These are phyloP conservation scores for Pseudochaenichthys georgianus DNA, from an alignment of 2,797 vertebrate species.

Conservation along the genomic window DNA sequence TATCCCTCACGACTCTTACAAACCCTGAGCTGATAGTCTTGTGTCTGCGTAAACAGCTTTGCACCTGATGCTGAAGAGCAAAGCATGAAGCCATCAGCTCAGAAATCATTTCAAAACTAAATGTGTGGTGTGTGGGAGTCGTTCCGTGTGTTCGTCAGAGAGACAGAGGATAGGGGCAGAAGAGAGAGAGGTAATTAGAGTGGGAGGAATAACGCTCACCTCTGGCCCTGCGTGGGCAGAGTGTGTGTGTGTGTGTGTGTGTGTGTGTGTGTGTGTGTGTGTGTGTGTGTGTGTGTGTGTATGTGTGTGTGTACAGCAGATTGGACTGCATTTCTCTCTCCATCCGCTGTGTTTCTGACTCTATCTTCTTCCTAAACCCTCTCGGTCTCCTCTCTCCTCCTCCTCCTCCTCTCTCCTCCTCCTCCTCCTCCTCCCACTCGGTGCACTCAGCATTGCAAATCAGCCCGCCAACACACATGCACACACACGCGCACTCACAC, in stretches of 20 bases:
- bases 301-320: constrained; percentile 38
- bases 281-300: constrained; percentile 15
- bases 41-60: not conserved
- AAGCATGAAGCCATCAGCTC: constrained; percentile 28
- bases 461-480: constrained; percentile 67
- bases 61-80: constrained; percentile 1
- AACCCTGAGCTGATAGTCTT: too few species aligned
- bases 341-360: constrained; percentile 58
- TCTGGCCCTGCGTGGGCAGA: constrained; percentile 71
- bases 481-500: constrained; percentile 5
- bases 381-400: constrained; percentile 73
- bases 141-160: constrained; percentile 64
- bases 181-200: constrained; percentile 75
- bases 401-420: too few species aligned
- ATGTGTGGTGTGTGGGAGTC: constrained; percentile 70
- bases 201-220: constrained; percentile 76
- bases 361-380: constrained; percentile 61
- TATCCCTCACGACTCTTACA: too few species aligned
- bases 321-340: constrained; percentile 66
- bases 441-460: constrained; percentile 81
- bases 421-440: constrained; percentile 79
- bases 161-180: constrained; percentile 59
- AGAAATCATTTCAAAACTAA: constrained; percentile 47
- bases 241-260: constrained; percentile 35
- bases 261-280: not conserved